These are phyloP conservation scores for Cephus pygmeus DNA, from an alignment of 2,888 invertebrate species.

Conservation along the genomic window DNA sequence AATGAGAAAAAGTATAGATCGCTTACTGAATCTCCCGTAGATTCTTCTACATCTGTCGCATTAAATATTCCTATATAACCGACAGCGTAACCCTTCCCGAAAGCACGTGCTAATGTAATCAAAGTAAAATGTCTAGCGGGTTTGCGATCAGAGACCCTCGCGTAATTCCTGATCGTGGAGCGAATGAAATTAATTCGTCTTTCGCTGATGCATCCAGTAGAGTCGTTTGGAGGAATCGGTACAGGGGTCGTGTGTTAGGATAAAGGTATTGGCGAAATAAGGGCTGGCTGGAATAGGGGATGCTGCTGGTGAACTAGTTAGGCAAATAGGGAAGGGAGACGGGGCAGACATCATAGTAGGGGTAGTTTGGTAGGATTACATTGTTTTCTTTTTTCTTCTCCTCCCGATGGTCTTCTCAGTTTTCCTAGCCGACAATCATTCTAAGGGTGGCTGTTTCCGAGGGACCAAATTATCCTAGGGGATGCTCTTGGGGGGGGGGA, in stretches of 20 bases:
- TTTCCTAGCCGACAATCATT: not conserved
- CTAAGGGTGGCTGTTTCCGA: not conserved
- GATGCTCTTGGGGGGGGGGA: slow-evolving; percentile 11
- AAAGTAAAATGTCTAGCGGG: slow-evolving; percentile 32
- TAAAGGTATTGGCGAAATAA: slow-evolving; percentile 16
- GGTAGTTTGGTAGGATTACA: slow-evolving; percentile 38
- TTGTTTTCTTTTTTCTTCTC: not conserved
- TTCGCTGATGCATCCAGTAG: slow-evolving; percentile 47
- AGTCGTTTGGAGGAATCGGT: slow-evolving; percentile 41
- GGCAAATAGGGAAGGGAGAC: slow-evolving; percentile 49
- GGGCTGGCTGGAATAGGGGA: slow-evolving; percentile 40
- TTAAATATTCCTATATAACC: not conserved
- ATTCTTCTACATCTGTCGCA: not conserved
- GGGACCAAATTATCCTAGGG: not conserved
- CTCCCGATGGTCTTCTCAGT: not conserved
- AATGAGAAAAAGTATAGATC: not conserved
- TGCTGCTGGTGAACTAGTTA: slow-evolving; percentile 56
- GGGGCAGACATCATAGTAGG: slow-evolving; percentile 23
- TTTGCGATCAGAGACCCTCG: not conserved
- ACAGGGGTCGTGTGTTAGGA: slow-evolving; percentile 16
- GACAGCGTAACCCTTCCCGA: not conserved
- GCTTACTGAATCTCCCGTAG: not conserved
- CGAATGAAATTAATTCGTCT: slow-evolving; percentile 57
- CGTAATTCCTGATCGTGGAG: slow-evolving; percentile 39
- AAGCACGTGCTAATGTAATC: slow-evolving; percentile 31